These are phyloP conservation scores for Euwallacea fornicatus DNA, from an alignment of 1,140 invertebrate species.

Conservation along the genomic window DNA sequence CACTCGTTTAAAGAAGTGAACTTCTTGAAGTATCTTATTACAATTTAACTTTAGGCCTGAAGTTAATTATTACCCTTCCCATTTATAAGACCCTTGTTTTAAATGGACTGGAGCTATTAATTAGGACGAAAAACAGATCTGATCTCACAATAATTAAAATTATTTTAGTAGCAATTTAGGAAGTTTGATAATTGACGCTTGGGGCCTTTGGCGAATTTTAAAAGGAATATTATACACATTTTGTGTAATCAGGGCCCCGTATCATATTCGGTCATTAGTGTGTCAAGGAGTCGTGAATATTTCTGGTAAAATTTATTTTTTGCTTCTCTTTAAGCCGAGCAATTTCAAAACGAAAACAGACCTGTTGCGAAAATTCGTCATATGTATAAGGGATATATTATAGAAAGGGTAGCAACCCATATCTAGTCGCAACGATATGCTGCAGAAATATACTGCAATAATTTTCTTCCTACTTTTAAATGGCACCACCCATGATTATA, in stretches of 20 bases:
- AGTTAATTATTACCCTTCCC: constrained; percentile 32
- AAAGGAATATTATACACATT: constrained; percentile 2
- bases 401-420: too few relatives aligned
- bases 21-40: constrained; percentile 43
- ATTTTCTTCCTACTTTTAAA: too few relatives aligned
- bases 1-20: not conserved
- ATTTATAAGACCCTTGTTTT: constrained; percentile 15
- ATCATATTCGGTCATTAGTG: not conserved
- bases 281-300: not conserved
- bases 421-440: too few relatives aligned
- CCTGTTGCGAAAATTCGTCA: too few relatives aligned
- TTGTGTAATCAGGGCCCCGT: not conserved
- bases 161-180: constrained; percentile 19
- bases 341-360: too few relatives aligned
- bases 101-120: constrained; percentile 13
- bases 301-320: too few relatives aligned
- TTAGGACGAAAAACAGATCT: constrained; percentile 11
- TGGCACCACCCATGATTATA: too few relatives aligned
- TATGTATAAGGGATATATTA: too few relatives aligned
- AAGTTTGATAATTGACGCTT: constrained; percentile 13
- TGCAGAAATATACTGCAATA: too few relatives aligned
- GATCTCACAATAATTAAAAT: constrained; percentile 23
- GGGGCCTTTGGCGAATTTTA: constrained; percentile 2
- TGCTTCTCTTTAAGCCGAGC: too few relatives aligned
- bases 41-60: constrained; percentile 51